phyloP scores from a whole-genome alignment of 1,140 invertebrate genomes.

The Lepidurus apus region DNA sequence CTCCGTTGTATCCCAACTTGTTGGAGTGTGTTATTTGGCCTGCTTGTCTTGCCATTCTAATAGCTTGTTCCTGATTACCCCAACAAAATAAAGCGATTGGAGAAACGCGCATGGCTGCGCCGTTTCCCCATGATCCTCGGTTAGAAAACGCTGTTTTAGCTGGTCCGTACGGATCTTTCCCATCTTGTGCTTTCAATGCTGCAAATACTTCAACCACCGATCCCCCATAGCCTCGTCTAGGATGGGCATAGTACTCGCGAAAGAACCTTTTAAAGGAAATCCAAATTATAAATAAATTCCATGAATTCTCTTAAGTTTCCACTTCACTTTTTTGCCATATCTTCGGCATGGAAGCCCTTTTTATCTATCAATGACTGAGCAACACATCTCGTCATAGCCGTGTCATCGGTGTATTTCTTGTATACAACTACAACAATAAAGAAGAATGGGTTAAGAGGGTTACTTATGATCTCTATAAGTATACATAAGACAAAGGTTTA shows the following conservation, averaged over 20 bases:
- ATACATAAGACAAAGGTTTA: slow-evolving; percentile 41
- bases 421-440: slow-evolving; percentile 50
- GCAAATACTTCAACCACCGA: slow-evolving; percentile 59
- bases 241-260: slow-evolving; percentile 58
- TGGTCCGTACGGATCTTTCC: slow-evolving; percentile 57
- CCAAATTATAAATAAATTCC: neutral
- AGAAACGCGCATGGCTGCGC: slow-evolving; percentile 67
- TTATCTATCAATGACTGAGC: slow-evolving; percentile 59
- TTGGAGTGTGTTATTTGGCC: slow-evolving; percentile 65
- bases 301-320: neutral
- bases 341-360: slow-evolving; percentile 51
- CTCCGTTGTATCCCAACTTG: slow-evolving; percentile 59
- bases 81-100: slow-evolving; percentile 63
- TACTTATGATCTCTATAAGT: slow-evolving; percentile 31
- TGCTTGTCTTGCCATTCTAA: slow-evolving; percentile 49
- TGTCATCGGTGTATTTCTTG: slow-evolving; percentile 67
- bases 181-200: slow-evolving; percentile 54
- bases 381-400: slow-evolving; percentile 64
- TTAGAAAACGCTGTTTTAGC: slow-evolving; percentile 66
- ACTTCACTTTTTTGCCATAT: slow-evolving; percentile 52
- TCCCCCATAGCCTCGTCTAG: slow-evolving; percentile 60
- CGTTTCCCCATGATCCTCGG: slow-evolving; percentile 69
- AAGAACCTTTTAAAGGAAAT: slow-evolving; percentile 51
- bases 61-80: slow-evolving; percentile 49
- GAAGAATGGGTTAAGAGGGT: slow-evolving; percentile 28